phyloP scores from a whole-genome alignment of 2,888 invertebrate genomes.

The Fragum sueziense region DNA sequence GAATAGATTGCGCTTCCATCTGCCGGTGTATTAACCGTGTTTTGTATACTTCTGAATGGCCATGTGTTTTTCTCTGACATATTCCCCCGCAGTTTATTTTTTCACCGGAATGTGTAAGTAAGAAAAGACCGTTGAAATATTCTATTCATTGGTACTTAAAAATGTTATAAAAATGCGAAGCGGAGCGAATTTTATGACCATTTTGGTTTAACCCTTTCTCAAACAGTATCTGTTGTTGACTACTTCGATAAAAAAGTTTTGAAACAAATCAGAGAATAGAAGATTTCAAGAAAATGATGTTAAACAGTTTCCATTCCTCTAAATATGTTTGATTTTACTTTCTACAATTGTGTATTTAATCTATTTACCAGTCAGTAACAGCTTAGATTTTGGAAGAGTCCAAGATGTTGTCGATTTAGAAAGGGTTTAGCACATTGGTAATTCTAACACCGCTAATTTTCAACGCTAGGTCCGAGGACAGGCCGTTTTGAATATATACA shows the following conservation, averaged over 20 bases:
- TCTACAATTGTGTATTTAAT: no score
- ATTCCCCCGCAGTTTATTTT: conserved; percentile 22
- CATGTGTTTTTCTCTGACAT: conserved; percentile 56
- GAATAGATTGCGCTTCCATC: conserved; percentile 36
- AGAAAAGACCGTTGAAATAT: conserved; percentile 64
- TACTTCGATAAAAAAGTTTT: no score
- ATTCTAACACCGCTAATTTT: conserved; percentile 60
- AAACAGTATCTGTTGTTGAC: no score
- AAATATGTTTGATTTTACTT: no score
- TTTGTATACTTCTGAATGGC: conserved; percentile 56
- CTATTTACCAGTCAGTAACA: no score
- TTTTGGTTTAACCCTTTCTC: conserved; percentile 46
- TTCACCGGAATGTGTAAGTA: conserved; percentile 40
- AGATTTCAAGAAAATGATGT: no score
- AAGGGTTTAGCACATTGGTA: conserved; percentile 50
- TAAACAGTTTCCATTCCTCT: no score
- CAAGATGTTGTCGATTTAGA: no score
- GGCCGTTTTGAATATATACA: conserved; percentile 17
- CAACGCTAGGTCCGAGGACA: conserved; percentile 51
- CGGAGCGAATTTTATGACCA: conserved; percentile 51
- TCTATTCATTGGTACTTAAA: conserved; percentile 51
- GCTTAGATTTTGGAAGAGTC: no score
- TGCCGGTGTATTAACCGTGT: conserved; percentile 46
- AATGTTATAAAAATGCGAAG: conserved; percentile 50
- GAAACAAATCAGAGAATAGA: no score